Conservation (phyloP, 2,888 invertebrate genomes). For the Lumbricus terrestris region DNA sequence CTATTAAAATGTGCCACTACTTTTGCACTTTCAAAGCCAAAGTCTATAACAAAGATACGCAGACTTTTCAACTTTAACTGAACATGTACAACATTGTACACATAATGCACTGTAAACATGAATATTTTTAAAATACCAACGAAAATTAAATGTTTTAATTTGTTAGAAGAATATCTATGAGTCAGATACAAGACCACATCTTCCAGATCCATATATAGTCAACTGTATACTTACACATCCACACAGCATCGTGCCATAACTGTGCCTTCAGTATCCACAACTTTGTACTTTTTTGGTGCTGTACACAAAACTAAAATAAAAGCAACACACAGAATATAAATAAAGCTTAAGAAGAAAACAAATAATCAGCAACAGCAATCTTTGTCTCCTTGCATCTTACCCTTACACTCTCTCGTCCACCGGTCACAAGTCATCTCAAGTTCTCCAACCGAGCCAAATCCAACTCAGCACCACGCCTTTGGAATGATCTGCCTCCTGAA, state of each 20-base stretch:
- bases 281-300: conserved; percentile 76
- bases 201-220: neutral
- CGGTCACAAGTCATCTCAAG: too few relatives aligned
- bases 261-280: conserved; percentile 76
- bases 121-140: neutral
- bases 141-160: neutral
- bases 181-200: neutral
- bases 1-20: too few relatives aligned
- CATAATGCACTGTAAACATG: too few relatives aligned
- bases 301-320: conserved; percentile 61
- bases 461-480: too few relatives aligned
- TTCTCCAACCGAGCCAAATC: too few relatives aligned
- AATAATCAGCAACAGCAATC: neutral
- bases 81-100: too few relatives aligned
- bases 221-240: conserved; percentile 65
- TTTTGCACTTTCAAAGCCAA: too few relatives aligned
- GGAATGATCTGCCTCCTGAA: too few relatives aligned
- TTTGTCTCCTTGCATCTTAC: too few relatives aligned
- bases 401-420: too few relatives aligned
- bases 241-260: conserved; percentile 75
- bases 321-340: conserved; percentile 15
- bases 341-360: neutral
- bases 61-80: neutral
- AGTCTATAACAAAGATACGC: neutral
- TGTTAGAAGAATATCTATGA: neutral